Conservation (phyloP, 2,797 vertebrate species). For the Sarcoramphus papa region DNA sequence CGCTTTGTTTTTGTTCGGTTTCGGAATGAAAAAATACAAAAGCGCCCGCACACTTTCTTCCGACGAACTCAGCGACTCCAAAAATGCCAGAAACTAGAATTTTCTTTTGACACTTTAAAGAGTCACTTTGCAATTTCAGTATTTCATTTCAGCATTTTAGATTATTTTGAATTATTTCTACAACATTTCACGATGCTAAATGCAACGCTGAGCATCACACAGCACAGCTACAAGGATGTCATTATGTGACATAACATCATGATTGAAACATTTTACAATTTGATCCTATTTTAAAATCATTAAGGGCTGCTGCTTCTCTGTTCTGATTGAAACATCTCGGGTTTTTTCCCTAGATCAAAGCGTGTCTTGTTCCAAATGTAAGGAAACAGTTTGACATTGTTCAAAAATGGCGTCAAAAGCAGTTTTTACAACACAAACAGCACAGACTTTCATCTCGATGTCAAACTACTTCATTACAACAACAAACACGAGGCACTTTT, state of each 20-base stretch:
- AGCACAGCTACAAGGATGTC: background rate
- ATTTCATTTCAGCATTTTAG: background rate
- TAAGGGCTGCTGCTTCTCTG: constrained; percentile 28
- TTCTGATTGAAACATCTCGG: constrained; percentile 20
- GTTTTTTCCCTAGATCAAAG: constrained; percentile 39
- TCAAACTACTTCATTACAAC: constrained; percentile 53
- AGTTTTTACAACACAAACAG: constrained; percentile 40
- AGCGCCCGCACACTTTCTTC: background rate
- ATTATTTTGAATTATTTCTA: constrained; percentile 45
- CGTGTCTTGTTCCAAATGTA: constrained; percentile 7
- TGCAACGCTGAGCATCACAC: constrained; percentile 5
- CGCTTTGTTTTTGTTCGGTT: background rate
- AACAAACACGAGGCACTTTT: constrained; percentile 37
- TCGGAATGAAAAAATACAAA: background rate
- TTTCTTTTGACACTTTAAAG: background rate
- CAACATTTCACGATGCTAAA: constrained; percentile 7
- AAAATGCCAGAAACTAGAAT: background rate
- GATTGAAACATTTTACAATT: constrained; percentile 42
- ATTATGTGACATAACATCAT: constrained; percentile 26
- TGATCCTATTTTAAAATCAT: constrained; percentile 48
- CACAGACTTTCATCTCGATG: constrained; percentile 38
- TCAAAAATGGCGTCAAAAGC: constrained; percentile 42
- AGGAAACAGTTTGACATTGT: constrained; percentile 43
- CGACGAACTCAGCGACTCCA: background rate
- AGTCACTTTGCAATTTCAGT: background rate